Conservation (phyloP, 1,140 invertebrate species). For the Sipha flava region DNA sequence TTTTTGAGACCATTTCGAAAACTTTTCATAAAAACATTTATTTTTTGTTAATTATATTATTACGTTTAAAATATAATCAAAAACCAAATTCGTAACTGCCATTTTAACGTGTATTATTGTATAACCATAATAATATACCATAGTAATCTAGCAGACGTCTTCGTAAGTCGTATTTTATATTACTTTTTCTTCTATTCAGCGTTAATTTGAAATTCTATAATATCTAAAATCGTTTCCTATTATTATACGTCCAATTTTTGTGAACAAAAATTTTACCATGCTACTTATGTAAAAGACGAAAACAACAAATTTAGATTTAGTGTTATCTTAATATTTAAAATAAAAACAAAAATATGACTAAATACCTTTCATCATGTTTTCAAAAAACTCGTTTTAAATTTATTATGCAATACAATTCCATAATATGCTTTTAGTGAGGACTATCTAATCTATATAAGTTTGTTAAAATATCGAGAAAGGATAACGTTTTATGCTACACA, state of each 20-base stretch:
- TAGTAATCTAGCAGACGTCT: no score
- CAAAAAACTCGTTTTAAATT: background rate
- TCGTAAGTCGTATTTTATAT: no score
- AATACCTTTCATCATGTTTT: background rate
- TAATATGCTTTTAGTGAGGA: background rate
- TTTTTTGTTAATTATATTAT: no score
- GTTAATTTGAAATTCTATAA: no score
- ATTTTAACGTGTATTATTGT: no score
- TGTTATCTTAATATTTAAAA: background rate
- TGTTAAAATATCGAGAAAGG: background rate
- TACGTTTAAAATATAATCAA: no score
- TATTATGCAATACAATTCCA: background rate
- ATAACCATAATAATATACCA: no score
- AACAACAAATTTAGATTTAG: background rate
- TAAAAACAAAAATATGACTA: background rate
- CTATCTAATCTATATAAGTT: background rate
- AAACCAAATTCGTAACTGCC: no score
- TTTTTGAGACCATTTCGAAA: no score
- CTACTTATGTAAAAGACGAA: background rate
- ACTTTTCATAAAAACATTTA: no score
- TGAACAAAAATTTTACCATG: background rate
- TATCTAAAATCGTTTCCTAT: background rate
- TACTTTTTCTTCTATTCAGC: no score
- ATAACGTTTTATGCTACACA: background rate
- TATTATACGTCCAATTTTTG: background rate